Conservation (phyloP, 2,888 invertebrate genomes). For the Eupeodes luniger region DNA sequence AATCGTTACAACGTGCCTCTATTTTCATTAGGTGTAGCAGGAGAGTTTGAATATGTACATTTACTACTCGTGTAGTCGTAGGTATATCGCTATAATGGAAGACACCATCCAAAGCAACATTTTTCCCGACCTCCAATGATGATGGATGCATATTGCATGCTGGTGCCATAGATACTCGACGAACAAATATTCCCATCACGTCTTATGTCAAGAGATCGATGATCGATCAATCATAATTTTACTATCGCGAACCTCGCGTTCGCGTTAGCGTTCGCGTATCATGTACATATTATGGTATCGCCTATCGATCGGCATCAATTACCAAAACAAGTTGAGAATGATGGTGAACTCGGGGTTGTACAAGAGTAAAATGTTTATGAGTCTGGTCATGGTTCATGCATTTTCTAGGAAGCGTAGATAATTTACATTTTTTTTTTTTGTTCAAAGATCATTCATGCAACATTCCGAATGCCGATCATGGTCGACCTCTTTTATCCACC, state of each 20-base stretch:
- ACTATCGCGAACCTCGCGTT: conserved; percentile 46
- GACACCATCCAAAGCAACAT: conserved; percentile 30
- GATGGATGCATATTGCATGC: conserved; percentile 38
- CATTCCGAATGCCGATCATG: conserved; percentile 29
- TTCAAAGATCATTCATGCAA: conserved; percentile 38
- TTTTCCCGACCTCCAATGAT: conserved; percentile 56
- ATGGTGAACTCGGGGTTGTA: conserved; percentile 42
- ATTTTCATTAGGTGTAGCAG: conserved; percentile 63
- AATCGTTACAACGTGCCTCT: conserved; percentile 68
- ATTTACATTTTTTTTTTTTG: conserved; percentile 43
- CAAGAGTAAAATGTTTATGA: conserved; percentile 25
- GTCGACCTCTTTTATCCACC: conserved; percentile 47
- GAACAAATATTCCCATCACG: conserved; percentile 74
- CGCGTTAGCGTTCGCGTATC: conserved; percentile 20
- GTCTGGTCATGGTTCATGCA: conserved; percentile 59
- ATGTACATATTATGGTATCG: conserved; percentile 49
- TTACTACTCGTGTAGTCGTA: no score
- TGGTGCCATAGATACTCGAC: conserved; percentile 40
- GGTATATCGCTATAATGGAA: background rate
- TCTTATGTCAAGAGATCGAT: conserved; percentile 74
- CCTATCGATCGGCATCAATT: conserved; percentile 67
- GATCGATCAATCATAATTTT: conserved; percentile 76
- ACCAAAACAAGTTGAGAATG: conserved; percentile 51
- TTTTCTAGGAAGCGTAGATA: conserved; percentile 65
- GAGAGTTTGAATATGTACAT: conserved; percentile 24